Evolutionary conservation across 2,113 vertebrate genomes (phyloP).

Genomic region (Taxidea taxus): DNA sequence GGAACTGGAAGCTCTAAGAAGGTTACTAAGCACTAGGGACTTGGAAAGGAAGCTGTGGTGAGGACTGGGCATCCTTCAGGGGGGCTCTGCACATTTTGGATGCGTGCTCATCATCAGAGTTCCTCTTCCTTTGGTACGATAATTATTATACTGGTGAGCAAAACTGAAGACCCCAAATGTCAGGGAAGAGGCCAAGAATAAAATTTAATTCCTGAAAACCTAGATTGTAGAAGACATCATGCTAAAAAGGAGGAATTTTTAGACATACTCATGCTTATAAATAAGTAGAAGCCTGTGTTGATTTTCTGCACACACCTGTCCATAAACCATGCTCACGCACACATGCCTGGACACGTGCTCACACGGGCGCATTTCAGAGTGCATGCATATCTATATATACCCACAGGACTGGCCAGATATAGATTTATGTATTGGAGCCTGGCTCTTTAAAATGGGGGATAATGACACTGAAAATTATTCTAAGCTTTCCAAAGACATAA

Average conservation of each 20-base stretch:
- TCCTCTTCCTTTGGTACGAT: background rate
- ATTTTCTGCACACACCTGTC: background rate
- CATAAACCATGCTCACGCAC: background rate
- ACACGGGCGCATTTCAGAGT: background rate
- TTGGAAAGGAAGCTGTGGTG: background rate
- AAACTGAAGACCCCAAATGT: background rate
- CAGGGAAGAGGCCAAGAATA: background rate
- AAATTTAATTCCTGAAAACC: conserved; percentile 19
- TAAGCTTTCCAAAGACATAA: conserved; percentile 86
- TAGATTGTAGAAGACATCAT: background rate
- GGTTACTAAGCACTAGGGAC: background rate
- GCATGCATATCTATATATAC: background rate
- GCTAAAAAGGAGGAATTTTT: background rate
- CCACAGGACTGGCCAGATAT: conserved; percentile 49
- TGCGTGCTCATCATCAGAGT: background rate
- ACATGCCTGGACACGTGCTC: background rate
- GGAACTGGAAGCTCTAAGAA: background rate
- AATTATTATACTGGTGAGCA: background rate
- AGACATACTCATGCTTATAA: background rate
- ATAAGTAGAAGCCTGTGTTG: background rate
- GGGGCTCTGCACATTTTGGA: background rate
- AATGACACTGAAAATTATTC: conserved; percentile 87
- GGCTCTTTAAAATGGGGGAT: conserved; percentile 84
- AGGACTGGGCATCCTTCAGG: background rate
- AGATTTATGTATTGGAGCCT: conserved; percentile 76